Evolutionary conservation across 2,113 vertebrate species (phyloP).

Genomic region (Sakesphorus luctuosus): DNA sequence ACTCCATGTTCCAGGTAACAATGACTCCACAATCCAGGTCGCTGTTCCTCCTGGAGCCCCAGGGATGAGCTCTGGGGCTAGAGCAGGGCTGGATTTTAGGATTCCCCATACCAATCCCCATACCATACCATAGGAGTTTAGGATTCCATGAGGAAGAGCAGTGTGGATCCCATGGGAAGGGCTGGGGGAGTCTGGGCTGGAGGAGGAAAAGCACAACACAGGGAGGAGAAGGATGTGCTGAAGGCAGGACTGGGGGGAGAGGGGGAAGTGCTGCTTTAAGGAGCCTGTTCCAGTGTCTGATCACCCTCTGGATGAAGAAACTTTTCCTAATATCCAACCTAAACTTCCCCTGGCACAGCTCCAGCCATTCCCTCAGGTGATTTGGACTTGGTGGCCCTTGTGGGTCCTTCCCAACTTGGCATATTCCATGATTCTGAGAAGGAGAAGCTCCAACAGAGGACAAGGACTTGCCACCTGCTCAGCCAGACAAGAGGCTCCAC

Average conservation of each 20-base stretch:
- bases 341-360: background rate
- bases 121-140: background rate
- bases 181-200: background rate
- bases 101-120: too few species aligned
- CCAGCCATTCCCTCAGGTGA: background rate
- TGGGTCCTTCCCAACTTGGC: background rate
- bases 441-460: background rate
- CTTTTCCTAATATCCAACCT: background rate
- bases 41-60: background rate
- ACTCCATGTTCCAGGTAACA: too few species aligned
- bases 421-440: background rate
- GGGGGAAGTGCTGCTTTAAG: background rate
- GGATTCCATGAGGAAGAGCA: background rate
- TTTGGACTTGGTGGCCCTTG: background rate
- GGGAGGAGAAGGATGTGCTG: background rate
- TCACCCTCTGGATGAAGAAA: background rate
- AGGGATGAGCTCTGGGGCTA: background rate
- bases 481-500: background rate
- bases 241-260: rapidly evolving
- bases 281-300: background rate
- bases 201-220: background rate
- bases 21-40: too few species aligned
- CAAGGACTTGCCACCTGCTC: background rate
- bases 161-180: background rate
- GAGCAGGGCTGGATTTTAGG: background rate